A percentile compares a stretch with the other conserved stretches of the same genome.
These are phyloP conservation scores for Aegithalos caudatus DNA, from an alignment of 2,113 vertebrate species.

Conservation along the genomic window DNA sequence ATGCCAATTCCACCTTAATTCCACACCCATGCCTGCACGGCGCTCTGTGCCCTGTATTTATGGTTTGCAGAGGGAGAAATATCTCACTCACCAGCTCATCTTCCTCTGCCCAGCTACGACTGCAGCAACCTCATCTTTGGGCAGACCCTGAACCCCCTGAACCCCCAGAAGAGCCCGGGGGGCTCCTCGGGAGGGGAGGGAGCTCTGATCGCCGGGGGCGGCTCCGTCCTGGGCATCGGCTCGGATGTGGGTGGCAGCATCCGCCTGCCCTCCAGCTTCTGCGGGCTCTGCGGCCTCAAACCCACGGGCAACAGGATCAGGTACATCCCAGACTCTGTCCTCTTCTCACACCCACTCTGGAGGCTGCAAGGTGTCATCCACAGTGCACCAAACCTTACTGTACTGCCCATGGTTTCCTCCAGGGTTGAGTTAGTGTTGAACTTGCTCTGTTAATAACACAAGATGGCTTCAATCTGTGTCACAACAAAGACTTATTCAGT, in stretches of 20 bases:
- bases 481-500: neutral
- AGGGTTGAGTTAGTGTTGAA: neutral
- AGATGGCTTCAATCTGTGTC: neutral
- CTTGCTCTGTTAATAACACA: neutral
- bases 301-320: constrained; percentile 70
- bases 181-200: constrained; percentile 77
- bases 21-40: neutral
- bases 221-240: constrained; percentile 74
- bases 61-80: neutral
- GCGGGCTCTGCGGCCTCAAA: constrained; percentile 76
- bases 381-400: neutral
- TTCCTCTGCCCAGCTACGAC: constrained; percentile 61
- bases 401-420: fast-evolving
- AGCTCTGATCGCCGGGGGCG: constrained; percentile 70
- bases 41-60: neutral
- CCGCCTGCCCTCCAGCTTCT: constrained; percentile 75
- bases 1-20: neutral
- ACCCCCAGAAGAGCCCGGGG: constrained; percentile 50
- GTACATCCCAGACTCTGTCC: neutral
- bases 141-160: constrained; percentile 51
- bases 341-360: neutral
- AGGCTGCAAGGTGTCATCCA: neutral
- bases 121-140: constrained; percentile 75
- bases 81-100: neutral
- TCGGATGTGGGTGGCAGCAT: constrained; percentile 71